Evolutionary conservation across 1,140 invertebrate species (phyloP).

Genomic region (Drosophila grimshawi): DNA sequence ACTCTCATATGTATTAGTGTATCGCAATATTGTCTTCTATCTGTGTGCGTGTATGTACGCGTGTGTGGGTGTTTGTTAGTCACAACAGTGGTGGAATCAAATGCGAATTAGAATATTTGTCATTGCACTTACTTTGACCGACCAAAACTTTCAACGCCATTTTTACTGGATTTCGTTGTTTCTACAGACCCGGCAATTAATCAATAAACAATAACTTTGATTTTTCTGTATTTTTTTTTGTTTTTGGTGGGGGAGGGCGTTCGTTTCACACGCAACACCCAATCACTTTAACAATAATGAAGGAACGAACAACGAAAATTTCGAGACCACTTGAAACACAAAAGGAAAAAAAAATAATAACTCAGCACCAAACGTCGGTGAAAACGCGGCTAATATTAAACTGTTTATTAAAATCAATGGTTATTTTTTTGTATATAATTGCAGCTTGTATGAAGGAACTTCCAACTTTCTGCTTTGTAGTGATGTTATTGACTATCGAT

Average conservation of each 20-base stretch:
- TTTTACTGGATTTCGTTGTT: slow-evolving; percentile 34
- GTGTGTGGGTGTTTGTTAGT: slow-evolving; percentile 39
- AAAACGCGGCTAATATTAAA: slow-evolving; percentile 34
- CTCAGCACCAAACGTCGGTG: slow-evolving; percentile 27
- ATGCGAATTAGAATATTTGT: slow-evolving; percentile 27
- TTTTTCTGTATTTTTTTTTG: slow-evolving; percentile 7
- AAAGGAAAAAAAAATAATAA: slow-evolving; percentile 44
- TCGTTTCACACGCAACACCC: slow-evolving; percentile 49
- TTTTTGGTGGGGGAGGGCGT: slow-evolving; percentile 3
- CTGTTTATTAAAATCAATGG: slow-evolving; percentile 25
- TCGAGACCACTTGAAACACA: slow-evolving; percentile 22
- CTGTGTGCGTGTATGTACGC: slow-evolving; percentile 1
- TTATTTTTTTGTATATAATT: slow-evolving; percentile 29
- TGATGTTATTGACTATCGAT: slow-evolving; percentile 7
- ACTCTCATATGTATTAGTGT: slow-evolving; percentile 13
- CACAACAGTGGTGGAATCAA: slow-evolving; percentile 24
- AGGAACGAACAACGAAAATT: slow-evolving; percentile 2
- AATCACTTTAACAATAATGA: slow-evolving; percentile 16
- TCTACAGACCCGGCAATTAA: slow-evolving; percentile 7
- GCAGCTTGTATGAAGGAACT: slow-evolving; percentile 13
- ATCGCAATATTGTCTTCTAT: slow-evolving; percentile 31
- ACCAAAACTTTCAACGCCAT: slow-evolving; percentile 80
- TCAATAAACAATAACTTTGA: slow-evolving; percentile 21
- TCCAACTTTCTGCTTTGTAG: slow-evolving; percentile 7
- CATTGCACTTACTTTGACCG: slow-evolving; percentile 70